Percentiles rank a stretch among this genome's conserved stretches.
phyloP scores from a whole-genome alignment of 2,797 vertebrate genomes.

The Antrozous pallidus region DNA sequence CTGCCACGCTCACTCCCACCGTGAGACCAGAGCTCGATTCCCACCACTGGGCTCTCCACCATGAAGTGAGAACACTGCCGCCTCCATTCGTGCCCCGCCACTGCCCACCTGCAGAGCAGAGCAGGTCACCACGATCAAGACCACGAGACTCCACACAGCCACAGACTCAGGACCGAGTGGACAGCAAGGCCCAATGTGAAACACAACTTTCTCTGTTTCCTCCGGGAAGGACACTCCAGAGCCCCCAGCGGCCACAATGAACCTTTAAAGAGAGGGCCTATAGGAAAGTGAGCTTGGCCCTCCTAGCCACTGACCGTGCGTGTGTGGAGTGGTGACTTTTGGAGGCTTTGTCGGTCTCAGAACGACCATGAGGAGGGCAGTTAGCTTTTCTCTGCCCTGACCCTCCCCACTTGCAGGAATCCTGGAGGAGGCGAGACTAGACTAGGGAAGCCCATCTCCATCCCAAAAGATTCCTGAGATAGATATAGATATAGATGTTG shows the following conservation, averaged over 20 bases:
- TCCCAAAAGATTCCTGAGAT: background rate
- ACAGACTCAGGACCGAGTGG: fast-evolving
- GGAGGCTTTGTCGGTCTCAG: background rate
- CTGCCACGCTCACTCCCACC: background rate
- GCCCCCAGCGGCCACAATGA: background rate
- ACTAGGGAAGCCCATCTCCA: background rate
- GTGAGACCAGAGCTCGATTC: background rate
- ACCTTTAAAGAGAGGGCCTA: background rate
- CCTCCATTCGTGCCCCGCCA: background rate
- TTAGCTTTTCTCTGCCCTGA: background rate
- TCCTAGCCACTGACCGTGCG: fast-evolving
- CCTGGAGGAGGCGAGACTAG: background rate
- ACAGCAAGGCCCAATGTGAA: too few relatives aligned
- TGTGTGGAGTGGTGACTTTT: background rate
- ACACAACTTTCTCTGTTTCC: background rate
- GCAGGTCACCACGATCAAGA: background rate
- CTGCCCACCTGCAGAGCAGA: background rate
- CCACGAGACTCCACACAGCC: background rate
- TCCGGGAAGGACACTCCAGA: background rate
- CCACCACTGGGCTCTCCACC: background rate
- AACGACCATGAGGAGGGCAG: background rate
- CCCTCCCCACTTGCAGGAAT: background rate
- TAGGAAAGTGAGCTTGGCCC: background rate
- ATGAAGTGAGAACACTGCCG: background rate
- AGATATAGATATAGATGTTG: background rate